A percentile compares a stretch with the other conserved stretches of the same genome.
Evolutionary conservation across 2,113 vertebrate genomes (phyloP).

Genomic region (Silurus glanis): DNA sequence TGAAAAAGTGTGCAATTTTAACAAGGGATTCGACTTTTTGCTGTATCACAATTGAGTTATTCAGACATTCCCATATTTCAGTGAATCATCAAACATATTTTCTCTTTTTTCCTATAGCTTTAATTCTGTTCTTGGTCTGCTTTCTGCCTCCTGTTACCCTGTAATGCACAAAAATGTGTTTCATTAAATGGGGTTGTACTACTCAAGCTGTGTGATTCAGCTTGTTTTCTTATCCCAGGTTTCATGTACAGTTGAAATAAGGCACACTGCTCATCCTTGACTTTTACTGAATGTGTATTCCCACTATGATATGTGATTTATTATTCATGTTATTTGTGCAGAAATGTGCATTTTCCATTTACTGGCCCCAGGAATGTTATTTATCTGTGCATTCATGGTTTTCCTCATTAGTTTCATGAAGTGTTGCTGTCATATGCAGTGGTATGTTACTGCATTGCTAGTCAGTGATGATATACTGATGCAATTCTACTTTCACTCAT

Average conservation of each 20-base stretch:
- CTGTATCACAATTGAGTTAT: neutral
- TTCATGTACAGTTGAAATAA: slow-evolving; percentile 35
- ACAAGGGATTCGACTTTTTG: neutral
- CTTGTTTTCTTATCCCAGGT: slow-evolving; percentile 29
- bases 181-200: slow-evolving; percentile 29
- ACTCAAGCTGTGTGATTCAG: slow-evolving; percentile 21
- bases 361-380: slow-evolving; percentile 12
- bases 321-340: slow-evolving; percentile 15
- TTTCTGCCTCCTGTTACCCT: neutral
- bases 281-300: slow-evolving; percentile 21
- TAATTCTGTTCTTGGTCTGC: neutral
- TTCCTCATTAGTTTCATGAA: slow-evolving; percentile 3
- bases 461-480: neutral
- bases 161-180: slow-evolving; percentile 25
- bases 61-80: slow-evolving; percentile 3
- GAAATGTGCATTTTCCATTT: neutral
- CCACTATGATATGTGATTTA: slow-evolving; percentile 15
- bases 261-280: neutral
- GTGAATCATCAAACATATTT: neutral
- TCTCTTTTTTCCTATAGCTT: neutral
- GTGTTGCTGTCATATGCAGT: slow-evolving; percentile 12
- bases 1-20: neutral
- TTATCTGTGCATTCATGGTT: slow-evolving; percentile 3
- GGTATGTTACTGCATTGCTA: neutral
- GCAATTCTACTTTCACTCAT: neutral